Conservation (phyloP, 2,888 invertebrate genomes). For the Drosophila merina region DNA sequence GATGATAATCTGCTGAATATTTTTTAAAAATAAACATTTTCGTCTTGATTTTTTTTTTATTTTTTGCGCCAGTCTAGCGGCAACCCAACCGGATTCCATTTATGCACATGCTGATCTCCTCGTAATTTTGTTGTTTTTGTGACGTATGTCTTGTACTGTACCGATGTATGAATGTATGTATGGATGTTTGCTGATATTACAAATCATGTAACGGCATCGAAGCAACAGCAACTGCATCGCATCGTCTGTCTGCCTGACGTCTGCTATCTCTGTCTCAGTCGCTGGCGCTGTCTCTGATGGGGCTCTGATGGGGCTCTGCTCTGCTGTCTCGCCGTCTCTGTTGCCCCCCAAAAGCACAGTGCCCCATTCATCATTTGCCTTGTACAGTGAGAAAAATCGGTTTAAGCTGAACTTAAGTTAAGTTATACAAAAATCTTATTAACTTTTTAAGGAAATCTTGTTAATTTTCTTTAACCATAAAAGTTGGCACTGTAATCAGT, state of each 20-base stretch:
- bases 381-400: constrained; percentile 1
- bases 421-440: too few species aligned
- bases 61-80: constrained; percentile 14
- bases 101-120: constrained; percentile 28
- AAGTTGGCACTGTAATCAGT: too few species aligned
- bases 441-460: too few species aligned
- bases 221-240: constrained; percentile 19
- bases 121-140: constrained; percentile 5
- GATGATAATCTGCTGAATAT: constrained; percentile 71
- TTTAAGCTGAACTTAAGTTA: too few species aligned
- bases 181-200: constrained; percentile 69
- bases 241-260: constrained; percentile 68
- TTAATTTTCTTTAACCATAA: too few species aligned
- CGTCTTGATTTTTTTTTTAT: constrained; percentile 18
- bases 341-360: constrained; percentile 14
- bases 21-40: constrained; percentile 70
- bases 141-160: neutral
- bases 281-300: too few species aligned
- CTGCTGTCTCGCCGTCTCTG: constrained; percentile 25
- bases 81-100: constrained; percentile 65
- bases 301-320: too few species aligned
- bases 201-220: constrained; percentile 71
- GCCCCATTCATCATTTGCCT: constrained; percentile 65
- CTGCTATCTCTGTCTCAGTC: constrained; percentile 47
- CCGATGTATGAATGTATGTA: constrained; percentile 26